Conservation (phyloP, 1,140 invertebrate genomes). For the Drepana arcuata region DNA sequence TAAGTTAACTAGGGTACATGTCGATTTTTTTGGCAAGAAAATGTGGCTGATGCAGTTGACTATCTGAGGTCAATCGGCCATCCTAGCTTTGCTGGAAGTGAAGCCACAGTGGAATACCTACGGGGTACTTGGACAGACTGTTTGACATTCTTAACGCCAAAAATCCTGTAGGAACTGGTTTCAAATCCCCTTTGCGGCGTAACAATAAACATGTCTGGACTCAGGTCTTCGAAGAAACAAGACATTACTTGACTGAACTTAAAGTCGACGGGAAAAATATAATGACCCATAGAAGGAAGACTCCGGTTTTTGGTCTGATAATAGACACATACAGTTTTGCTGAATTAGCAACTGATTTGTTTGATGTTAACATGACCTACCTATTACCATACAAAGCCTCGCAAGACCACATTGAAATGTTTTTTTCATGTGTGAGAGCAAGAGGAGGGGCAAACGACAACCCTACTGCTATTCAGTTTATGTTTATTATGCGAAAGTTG, state of each 20-base stretch:
- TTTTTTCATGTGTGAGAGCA: not conserved
- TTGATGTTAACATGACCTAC: not conserved
- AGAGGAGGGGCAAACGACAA: not conserved
- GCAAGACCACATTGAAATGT: not conserved
- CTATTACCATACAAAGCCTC: not conserved
- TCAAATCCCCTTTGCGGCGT: not conserved
- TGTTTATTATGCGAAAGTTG: conserved; percentile 3
- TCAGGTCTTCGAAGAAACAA: not conserved
- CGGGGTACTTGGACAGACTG: not conserved
- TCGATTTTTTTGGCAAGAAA: not conserved
- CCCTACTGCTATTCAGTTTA: not conserved
- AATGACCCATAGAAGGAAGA: not conserved
- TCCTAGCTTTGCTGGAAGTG: not conserved
- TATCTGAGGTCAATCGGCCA: not conserved
- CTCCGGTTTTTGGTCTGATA: not conserved
- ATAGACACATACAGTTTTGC: not conserved
- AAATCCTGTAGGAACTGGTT: not conserved
- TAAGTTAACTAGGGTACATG: not conserved
- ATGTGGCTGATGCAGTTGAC: not conserved
- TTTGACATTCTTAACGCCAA: not conserved
- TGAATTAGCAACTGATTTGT: not conserved
- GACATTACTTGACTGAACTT: not conserved
- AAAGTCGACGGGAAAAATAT: not conserved
- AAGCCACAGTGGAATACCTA: not conserved
- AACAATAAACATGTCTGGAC: not conserved